Base-by-base conservation (phyloP, 92 coral and sea anemone genomes). In the Anthopleura xanthogrammica region DNA sequence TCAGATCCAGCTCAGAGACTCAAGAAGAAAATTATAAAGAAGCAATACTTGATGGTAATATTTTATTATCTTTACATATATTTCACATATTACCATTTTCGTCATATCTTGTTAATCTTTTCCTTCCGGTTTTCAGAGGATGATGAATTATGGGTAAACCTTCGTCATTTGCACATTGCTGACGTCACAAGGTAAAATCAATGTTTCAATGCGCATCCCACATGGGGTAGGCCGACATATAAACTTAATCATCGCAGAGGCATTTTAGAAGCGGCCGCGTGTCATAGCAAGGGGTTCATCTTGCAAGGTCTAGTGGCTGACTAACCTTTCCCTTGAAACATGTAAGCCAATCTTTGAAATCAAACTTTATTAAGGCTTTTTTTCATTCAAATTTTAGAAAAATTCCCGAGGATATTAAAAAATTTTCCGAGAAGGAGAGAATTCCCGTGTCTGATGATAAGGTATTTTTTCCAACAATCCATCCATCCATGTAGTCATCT, bases 91-190 rank as follows among this genome's bases (percentile, higher is more conserved):
- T 54, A 17, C 16, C 58, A 54, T 19, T 52, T 29, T 5, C 6
- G 41, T 62, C 12, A 6, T 71, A 1, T 17, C 14, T 41, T 16
- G 41, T 29, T 17, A 2, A 52, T n/a, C 16, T 17, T 76, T 73
- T 48, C 17, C 23, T 82, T 36, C 64, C 52, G 41, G 58, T 50
- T 78, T 79, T 11, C 85, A 97, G 99, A 97, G 81, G 91, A 93
- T 79, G 99, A 97, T 82, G 92, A 97, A 40, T 84, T 92, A 89
- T 97, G 99, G 99, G 92, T 87, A 12, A 86, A 85, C 79, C 90
- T 94, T 39, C 98, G 99, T 52, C 99, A 97, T 84, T 83, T 89
- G 10, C 99, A 97, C 83, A 97, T 97, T 50, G 99, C 99, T 48
- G 99, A 97, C 85, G 98, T 92, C 20, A 92, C 95, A 24, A 87